Conservation (phyloP, 2,113 vertebrate species). For the Esox niger region DNA sequence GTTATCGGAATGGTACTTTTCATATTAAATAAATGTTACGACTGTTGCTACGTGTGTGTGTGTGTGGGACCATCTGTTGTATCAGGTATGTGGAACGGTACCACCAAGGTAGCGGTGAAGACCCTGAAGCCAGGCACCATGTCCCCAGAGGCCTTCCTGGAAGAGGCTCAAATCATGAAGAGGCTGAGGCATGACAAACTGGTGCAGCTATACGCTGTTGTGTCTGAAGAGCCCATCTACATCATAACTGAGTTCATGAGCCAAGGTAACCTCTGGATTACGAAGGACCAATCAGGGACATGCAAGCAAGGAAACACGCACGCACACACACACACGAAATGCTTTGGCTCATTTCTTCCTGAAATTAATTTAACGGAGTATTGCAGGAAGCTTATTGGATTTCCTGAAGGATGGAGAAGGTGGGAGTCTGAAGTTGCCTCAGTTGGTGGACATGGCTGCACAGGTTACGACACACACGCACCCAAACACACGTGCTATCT, state of each 20-base stretch:
- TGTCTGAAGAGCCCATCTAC: constrained; percentile 97
- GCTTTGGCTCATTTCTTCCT: neutral
- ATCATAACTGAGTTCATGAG: constrained; percentile 98
- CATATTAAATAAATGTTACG: neutral
- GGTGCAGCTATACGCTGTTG: constrained; percentile 96
- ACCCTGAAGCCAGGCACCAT: constrained; percentile 95
- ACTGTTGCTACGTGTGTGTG: constrained; percentile 4
- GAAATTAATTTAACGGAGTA: neutral
- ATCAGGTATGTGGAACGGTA: constrained; percentile 93
- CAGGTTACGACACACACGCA: constrained; percentile 73
- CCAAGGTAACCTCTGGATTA: constrained; percentile 76
- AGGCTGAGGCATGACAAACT: constrained; percentile 94
- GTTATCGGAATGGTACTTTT: too few relatives aligned
- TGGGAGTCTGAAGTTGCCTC: constrained; percentile 82
- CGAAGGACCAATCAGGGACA: neutral
- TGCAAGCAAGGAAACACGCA: neutral
- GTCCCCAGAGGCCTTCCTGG: constrained; percentile 96
- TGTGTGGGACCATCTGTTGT: constrained; percentile 29
- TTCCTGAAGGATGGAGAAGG: constrained; percentile 88
- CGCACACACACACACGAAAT: neutral
- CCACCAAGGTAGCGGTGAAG: constrained; percentile 96
- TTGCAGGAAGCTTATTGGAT: constrained; percentile 90
- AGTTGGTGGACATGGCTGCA: constrained; percentile 95
- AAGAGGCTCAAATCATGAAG: constrained; percentile 99
- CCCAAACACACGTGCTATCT: neutral